Conservation (phyloP, 2,888 invertebrate genomes). For the Lepidocyrtoides sp. region DNA sequence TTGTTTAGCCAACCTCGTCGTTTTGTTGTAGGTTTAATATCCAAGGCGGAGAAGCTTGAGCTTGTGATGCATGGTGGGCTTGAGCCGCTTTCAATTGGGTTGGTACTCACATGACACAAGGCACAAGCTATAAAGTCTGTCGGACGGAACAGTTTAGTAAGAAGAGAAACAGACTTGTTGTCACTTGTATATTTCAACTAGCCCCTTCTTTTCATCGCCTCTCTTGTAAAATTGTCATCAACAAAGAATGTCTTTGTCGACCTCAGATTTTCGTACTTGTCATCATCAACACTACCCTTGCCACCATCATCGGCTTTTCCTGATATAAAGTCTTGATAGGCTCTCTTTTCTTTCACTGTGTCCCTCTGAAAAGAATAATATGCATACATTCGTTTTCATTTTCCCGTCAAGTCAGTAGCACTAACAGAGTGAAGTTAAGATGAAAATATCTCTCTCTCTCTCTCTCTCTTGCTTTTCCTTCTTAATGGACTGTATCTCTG, state of each 20-base stretch:
- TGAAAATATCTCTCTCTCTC: slow-evolving; percentile 34
- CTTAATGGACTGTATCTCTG: slow-evolving; percentile 62
- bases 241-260: slow-evolving; percentile 71
- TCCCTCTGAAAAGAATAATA: slow-evolving; percentile 39
- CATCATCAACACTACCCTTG: slow-evolving; percentile 1
- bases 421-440: slow-evolving; percentile 24
- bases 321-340: neutral
- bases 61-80: slow-evolving; percentile 47
- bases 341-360: neutral
- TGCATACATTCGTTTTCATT: slow-evolving; percentile 60
- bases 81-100: slow-evolving; percentile 27
- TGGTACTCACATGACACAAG: slow-evolving; percentile 21
- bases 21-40: slow-evolving; percentile 57
- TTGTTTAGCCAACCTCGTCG: slow-evolving; percentile 41
- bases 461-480: slow-evolving; percentile 29
- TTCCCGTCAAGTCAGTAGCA: slow-evolving; percentile 31
- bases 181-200: slow-evolving; percentile 7
- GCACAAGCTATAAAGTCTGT: slow-evolving; percentile 52
- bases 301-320: slow-evolving; percentile 31
- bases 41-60: slow-evolving; percentile 40
- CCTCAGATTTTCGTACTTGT: slow-evolving; percentile 35
- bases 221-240: slow-evolving; percentile 54
- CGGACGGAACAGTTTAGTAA: neutral
- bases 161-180: slow-evolving; percentile 5
- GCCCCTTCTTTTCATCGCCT: slow-evolving; percentile 30